A percentile compares a stretch with the other conserved stretches of the same genome.
Evolutionary conservation across 1,140 invertebrate species (phyloP).

Genomic region (Solen grandis): DNA sequence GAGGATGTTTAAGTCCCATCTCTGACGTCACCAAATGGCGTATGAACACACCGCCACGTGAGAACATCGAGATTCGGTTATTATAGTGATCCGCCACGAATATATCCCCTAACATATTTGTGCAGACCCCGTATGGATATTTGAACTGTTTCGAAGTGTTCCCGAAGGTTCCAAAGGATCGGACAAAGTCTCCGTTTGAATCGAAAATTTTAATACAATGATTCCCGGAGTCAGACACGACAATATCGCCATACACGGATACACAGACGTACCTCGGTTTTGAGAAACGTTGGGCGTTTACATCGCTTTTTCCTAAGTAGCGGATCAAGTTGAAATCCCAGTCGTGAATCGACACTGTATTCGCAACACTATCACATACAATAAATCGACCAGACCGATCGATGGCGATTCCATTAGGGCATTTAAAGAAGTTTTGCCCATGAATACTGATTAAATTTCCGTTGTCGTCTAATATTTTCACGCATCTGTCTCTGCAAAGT

Average conservation of each 20-base stretch:
- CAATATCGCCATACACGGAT: slow-evolving; percentile 60
- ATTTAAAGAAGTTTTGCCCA: slow-evolving; percentile 43
- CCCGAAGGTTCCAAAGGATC: slow-evolving; percentile 87
- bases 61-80: slow-evolving; percentile 84
- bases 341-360: slow-evolving; percentile 53
- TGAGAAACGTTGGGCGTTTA: slow-evolving; percentile 29
- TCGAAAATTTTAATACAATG: slow-evolving; percentile 71
- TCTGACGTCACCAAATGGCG: slow-evolving; percentile 64
- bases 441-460: slow-evolving; percentile 41
- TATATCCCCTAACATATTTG: slow-evolving; percentile 89
- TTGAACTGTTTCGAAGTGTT: slow-evolving; percentile 88
- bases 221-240: slow-evolving; percentile 70
- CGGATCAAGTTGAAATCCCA: slow-evolving; percentile 26
- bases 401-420: slow-evolving; percentile 57
- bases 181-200: slow-evolving; percentile 67
- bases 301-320: not conserved
- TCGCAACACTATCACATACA: slow-evolving; percentile 47
- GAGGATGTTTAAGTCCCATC: slow-evolving; percentile 64
- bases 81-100: slow-evolving; percentile 95
- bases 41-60: slow-evolving; percentile 58
- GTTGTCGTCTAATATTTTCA: slow-evolving; percentile 39
- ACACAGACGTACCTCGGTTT: slow-evolving; percentile 62
- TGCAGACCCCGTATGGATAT: slow-evolving; percentile 93
- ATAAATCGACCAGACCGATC: slow-evolving; percentile 49
- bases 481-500: slow-evolving; percentile 38